These are phyloP conservation scores for Mastacembelus armatus DNA, from an alignment of 2,797 vertebrate species.

Conservation along the genomic window DNA sequence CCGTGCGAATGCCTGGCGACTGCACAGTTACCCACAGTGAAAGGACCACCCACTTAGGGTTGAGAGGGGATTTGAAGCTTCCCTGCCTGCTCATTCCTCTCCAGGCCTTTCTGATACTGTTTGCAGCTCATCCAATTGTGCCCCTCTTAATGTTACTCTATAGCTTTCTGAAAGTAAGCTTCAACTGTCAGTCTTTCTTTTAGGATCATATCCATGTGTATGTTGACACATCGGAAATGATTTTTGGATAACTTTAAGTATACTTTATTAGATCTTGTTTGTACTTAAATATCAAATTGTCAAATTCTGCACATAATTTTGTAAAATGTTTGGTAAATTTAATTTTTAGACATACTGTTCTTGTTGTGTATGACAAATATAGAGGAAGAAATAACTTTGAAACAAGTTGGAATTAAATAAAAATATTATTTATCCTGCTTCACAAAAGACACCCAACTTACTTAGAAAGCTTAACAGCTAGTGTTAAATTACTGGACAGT, in stretches of 20 bases:
- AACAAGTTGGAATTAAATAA: no score
- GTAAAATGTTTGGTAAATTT: background rate
- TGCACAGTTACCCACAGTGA: slow-evolving; percentile 87
- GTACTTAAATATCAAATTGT: slow-evolving; percentile 59
- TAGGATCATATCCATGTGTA: slow-evolving; percentile 36
- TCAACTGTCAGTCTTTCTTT: slow-evolving; percentile 66
- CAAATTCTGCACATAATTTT: no score
- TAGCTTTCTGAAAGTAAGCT: slow-evolving; percentile 59
- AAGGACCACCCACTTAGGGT: slow-evolving; percentile 90
- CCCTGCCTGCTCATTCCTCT: slow-evolving; percentile 84
- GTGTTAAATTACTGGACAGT: background rate
- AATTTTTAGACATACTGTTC: background rate
- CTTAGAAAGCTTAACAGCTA: background rate
- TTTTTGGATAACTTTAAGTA: slow-evolving; percentile 45
- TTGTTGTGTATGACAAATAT: background rate
- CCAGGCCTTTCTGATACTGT: slow-evolving; percentile 79
- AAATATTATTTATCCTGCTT: background rate
- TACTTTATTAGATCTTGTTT: slow-evolving; percentile 61
- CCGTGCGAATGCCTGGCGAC: slow-evolving; percentile 85
- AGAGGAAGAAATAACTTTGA: background rate
- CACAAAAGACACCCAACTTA: background rate
- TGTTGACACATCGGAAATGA: slow-evolving; percentile 61
- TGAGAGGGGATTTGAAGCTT: slow-evolving; percentile 86
- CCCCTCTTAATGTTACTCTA: slow-evolving; percentile 67
- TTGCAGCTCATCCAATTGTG: slow-evolving; percentile 83